Conservation (phyloP, 92 coral and sea anemone species). For the Phymanthus crucifer region DNA sequence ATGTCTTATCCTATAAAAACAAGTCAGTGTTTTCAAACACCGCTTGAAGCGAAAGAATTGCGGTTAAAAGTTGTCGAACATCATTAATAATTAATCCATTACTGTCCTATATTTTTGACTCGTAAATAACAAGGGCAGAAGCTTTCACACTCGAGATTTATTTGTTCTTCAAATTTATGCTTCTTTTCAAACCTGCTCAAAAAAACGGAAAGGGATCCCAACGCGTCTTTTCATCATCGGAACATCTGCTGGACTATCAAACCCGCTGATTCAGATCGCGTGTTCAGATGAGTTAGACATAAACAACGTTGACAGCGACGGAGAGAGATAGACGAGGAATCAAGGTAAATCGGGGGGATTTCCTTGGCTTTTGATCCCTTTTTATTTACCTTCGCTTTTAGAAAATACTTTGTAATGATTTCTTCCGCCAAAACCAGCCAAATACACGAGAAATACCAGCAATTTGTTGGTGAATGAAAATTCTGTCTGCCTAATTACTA, state of each 20-base stretch:
- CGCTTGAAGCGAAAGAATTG: not conserved
- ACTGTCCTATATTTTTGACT: not conserved
- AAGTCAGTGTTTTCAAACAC: not conserved
- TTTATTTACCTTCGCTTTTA: not conserved
- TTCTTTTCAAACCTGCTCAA: not conserved
- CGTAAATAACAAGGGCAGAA: not conserved
- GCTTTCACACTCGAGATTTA: not conserved
- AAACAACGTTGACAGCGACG: slow-evolving; percentile 6
- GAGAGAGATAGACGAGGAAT: not conserved
- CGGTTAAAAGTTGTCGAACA: slow-evolving; percentile 2
- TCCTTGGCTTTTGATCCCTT: not conserved
- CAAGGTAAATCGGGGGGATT: slow-evolving; percentile 8
- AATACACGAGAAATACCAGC: not conserved
- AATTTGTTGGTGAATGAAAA: not conserved
- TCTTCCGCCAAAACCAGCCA: not conserved
- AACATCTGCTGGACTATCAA: slow-evolving; percentile 1
- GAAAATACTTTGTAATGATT: not conserved
- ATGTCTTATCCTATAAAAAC: not conserved
- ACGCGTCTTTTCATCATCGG: not conserved
- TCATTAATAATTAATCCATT: not conserved
- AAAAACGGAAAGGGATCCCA: not conserved
- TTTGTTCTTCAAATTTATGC: not conserved
- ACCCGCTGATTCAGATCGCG: slow-evolving; percentile 4
- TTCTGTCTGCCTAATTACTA: not conserved
- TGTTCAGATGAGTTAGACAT: not conserved